These are phyloP conservation scores for Oxygymnocypris stewartii DNA, from an alignment of 2,113 vertebrate species.

Conservation along the genomic window DNA sequence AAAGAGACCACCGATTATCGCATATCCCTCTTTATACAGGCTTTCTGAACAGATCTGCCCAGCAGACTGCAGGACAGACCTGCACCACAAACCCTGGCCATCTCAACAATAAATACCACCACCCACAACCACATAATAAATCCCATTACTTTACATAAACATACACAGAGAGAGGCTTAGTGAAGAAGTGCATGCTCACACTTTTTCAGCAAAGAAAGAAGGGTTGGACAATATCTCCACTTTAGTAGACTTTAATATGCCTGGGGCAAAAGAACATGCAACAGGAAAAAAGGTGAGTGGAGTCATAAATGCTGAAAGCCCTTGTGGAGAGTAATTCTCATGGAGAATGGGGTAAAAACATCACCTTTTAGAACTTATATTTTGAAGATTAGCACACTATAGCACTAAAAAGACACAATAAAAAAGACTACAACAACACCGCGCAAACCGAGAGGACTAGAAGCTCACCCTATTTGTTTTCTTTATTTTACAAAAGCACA, in stretches of 20 bases:
- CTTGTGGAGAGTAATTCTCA: constrained; percentile 46
- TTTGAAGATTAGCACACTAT: neutral
- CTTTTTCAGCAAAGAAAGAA: constrained; percentile 38
- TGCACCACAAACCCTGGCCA: constrained; percentile 27
- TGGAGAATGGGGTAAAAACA: neutral
- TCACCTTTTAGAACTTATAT: neutral
- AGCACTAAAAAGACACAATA: neutral
- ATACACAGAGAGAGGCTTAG: neutral
- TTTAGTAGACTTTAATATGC: constrained; percentile 58
- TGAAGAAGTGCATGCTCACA: neutral
- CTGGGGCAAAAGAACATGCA: constrained; percentile 49
- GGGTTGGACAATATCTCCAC: constrained; percentile 3
- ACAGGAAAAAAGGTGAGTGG: constrained; percentile 8
- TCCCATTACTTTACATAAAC: constrained; percentile 36
- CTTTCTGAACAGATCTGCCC: constrained; percentile 57
- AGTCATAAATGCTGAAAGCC: constrained; percentile 49
- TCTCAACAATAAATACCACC: constrained; percentile 44
- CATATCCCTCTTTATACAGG: constrained; percentile 61
- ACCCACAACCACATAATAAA: constrained; percentile 46
- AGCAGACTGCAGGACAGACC: constrained; percentile 54
- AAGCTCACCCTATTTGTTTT: too few relatives aligned
- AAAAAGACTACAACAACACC: neutral
- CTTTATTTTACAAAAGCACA: too few relatives aligned
- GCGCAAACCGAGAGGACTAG: too few relatives aligned
- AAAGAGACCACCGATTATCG: constrained; percentile 64